phyloP scores from a whole-genome alignment of 1,140 invertebrate genomes.

The Hylaeus anthracinus region DNA sequence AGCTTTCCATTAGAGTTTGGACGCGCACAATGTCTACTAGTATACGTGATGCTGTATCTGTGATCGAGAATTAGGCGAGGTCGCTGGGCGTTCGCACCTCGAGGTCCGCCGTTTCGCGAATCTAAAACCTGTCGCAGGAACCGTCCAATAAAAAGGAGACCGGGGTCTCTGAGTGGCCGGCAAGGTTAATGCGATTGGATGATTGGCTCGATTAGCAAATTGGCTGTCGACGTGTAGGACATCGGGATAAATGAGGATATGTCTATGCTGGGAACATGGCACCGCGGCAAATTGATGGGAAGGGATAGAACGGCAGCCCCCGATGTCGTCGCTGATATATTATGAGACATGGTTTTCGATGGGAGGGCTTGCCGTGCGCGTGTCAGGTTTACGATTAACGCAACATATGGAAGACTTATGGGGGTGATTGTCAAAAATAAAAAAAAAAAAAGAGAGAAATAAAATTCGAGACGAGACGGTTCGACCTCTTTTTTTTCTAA shows the following conservation, averaged over 20 bases:
- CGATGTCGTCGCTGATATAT: slow-evolving; percentile 57
- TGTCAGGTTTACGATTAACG: slow-evolving; percentile 34
- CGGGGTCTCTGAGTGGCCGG: slow-evolving; percentile 68
- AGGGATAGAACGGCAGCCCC: slow-evolving; percentile 61
- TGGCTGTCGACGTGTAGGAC: slow-evolving; percentile 71
- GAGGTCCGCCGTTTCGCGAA: slow-evolving; percentile 24
- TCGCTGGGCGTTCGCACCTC: not conserved
- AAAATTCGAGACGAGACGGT: not conserved
- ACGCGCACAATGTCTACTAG: no score
- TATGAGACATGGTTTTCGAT: slow-evolving; percentile 60
- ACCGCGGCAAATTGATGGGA: slow-evolving; percentile 73
- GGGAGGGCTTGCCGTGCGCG: slow-evolving; percentile 7
- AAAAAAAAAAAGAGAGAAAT: not conserved
- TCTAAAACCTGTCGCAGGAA: slow-evolving; percentile 70
- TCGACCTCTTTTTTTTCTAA: no score
- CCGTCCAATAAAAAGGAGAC: slow-evolving; percentile 72
- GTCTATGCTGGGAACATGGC: slow-evolving; percentile 74
- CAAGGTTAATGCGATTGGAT: slow-evolving; percentile 80
- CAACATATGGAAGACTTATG: not conserved
- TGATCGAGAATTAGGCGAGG: no score
- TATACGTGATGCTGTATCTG: no score
- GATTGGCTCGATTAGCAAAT: slow-evolving; percentile 80
- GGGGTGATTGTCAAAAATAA: not conserved
- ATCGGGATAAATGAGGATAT: slow-evolving; percentile 81
- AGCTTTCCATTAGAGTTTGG: no score